A percentile compares a stretch with the other conserved stretches of the same genome.
phyloP scores from a whole-genome alignment of 2,797 vertebrate species.

The Serranus cabrilla region DNA sequence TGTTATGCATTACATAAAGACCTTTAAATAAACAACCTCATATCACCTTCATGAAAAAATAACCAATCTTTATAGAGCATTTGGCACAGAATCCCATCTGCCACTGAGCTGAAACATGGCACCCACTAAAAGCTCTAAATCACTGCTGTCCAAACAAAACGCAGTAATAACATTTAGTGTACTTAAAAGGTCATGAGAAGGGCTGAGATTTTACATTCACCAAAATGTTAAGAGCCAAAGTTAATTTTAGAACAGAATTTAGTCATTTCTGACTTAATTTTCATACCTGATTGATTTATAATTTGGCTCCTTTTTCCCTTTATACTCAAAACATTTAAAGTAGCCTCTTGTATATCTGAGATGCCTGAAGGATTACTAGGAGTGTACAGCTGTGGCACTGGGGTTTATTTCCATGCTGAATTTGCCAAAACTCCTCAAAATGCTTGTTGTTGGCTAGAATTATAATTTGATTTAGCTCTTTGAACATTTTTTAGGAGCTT shows the following conservation, averaged over 20 bases:
- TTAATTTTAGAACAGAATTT: not conserved
- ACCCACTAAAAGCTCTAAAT: not conserved
- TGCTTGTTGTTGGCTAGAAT: not conserved
- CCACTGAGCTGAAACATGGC: not conserved
- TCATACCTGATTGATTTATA: not conserved
- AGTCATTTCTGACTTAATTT: not conserved
- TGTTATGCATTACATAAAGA: slow-evolving; percentile 4
- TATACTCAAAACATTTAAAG: not conserved
- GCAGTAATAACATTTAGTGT: not conserved
- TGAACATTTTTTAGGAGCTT: not conserved
- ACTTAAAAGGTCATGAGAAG: slow-evolving; percentile 13
- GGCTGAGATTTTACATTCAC: slow-evolving; percentile 28
- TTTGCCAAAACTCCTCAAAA: slow-evolving; percentile 19
- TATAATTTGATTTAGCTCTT: not conserved
- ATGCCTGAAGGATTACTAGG: not conserved
- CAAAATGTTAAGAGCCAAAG: not conserved
- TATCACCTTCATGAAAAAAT: not conserved
- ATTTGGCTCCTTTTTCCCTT: not conserved
- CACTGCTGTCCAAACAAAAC: not conserved
- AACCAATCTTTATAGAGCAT: not conserved
- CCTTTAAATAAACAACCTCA: not conserved
- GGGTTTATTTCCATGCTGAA: not conserved
- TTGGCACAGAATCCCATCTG: slow-evolving; percentile 5
- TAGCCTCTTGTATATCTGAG: not conserved
- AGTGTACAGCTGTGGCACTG: not conserved